A percentile compares a stretch with the other conserved stretches of the same genome.
These are phyloP conservation scores for Epizoanthus rinbou DNA, from an alignment of 92 coral and sea anemone genomes.

Conservation along the genomic window DNA sequence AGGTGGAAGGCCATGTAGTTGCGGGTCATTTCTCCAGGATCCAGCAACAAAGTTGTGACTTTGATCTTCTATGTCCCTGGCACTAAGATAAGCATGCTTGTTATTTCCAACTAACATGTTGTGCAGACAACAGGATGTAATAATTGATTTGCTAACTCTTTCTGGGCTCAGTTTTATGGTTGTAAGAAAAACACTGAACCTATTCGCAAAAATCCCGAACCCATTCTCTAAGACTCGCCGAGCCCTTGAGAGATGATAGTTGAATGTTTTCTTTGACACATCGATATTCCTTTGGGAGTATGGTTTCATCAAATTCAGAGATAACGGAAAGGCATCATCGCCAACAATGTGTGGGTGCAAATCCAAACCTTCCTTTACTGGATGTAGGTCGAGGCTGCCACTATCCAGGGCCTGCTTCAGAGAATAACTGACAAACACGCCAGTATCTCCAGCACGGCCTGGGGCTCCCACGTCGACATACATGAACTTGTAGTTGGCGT, in stretches of 20 bases:
- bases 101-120: conserved; percentile 37
- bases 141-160: conserved; percentile 10
- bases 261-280: conserved; percentile 25
- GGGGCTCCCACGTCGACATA: conserved; percentile 6
- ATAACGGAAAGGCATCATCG: conserved; percentile 38
- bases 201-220: conserved; percentile 23
- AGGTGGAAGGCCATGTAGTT: no score
- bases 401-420: neutral
- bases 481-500: neutral
- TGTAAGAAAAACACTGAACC: conserved; percentile 38
- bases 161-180: conserved; percentile 15
- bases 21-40: no score
- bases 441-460: conserved; percentile 11
- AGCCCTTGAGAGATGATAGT: conserved; percentile 38
- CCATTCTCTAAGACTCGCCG: conserved; percentile 37
- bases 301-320: conserved; percentile 37
- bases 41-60: neutral
- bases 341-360: conserved; percentile 25
- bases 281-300: conserved; percentile 33
- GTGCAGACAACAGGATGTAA: conserved; percentile 40
- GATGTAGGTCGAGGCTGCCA: neutral
- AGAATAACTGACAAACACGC: neutral
- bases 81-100: conserved; percentile 36
- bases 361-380: neutral
- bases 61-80: conserved; percentile 13